These are phyloP conservation scores for Glareola pratincola DNA, from an alignment of 2,113 vertebrate genomes.

Conservation along the genomic window DNA sequence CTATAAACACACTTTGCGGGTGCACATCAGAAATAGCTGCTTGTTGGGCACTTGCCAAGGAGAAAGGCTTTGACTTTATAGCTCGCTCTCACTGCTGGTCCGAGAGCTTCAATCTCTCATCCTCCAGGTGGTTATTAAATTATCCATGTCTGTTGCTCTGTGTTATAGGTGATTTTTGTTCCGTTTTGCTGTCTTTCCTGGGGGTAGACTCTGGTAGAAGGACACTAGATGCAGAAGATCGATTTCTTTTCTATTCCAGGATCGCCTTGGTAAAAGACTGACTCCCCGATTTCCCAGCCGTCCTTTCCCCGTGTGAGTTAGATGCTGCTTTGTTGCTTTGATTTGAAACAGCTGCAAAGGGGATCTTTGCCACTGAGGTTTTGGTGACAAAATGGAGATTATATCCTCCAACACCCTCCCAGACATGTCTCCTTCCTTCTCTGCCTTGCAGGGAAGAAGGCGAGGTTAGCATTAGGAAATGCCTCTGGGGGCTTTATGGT, in stretches of 20 bases:
- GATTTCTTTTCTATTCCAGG: not conserved
- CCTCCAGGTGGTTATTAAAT: not conserved
- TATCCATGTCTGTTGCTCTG: not conserved
- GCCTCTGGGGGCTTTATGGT: not conserved
- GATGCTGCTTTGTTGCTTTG: constrained; percentile 1
- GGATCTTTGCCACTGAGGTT: not conserved
- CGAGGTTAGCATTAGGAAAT: not conserved
- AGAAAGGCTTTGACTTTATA: not conserved
- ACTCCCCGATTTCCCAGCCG: not conserved
- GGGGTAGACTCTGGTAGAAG: not conserved
- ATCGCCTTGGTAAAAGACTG: not conserved
- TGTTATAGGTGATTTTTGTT: not conserved
- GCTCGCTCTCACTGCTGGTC: not conserved
- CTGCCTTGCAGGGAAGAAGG: not conserved
- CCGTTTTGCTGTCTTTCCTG: not conserved
- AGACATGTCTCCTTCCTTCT: not conserved
- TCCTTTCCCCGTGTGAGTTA: not conserved
- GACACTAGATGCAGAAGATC: not conserved
- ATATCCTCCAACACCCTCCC: not conserved
- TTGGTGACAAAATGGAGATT: constrained; percentile 4
- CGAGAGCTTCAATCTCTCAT: not conserved
- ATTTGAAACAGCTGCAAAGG: constrained; percentile 5
- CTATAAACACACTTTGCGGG: not conserved
- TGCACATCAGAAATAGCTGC: constrained; percentile 19
- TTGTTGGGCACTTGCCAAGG: not conserved